phyloP scores from a whole-genome alignment of 2,113 vertebrate genomes.

The Mesitornis unicolor region DNA sequence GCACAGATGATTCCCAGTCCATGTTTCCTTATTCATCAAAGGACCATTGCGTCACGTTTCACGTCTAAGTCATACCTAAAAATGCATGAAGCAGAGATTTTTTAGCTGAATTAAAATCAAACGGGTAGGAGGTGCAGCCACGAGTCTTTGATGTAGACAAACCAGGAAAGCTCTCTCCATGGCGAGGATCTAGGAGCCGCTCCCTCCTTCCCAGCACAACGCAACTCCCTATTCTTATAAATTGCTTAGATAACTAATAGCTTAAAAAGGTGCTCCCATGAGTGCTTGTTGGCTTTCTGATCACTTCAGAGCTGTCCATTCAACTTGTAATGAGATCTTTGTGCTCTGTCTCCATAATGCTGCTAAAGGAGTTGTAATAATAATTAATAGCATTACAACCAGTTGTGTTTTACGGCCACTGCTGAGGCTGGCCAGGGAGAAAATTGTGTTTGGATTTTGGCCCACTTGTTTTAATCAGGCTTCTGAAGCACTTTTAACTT shows the following conservation, averaged over 20 bases:
- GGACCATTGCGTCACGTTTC: neutral
- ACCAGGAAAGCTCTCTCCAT: neutral
- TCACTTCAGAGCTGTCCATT: neutral
- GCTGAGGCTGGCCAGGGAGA: neutral
- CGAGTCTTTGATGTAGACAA: neutral
- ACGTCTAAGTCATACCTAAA: neutral
- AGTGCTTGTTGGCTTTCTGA: neutral
- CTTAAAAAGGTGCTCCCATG: neutral
- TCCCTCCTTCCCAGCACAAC: constrained; percentile 10
- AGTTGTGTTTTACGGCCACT: neutral
- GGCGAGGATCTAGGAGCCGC: neutral
- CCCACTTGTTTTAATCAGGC: neutral
- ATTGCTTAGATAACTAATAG: constrained; percentile 1
- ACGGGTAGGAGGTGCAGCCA: constrained; percentile 2
- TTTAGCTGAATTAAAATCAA: constrained; percentile 56
- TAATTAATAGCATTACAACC: neutral
- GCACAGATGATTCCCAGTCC: neutral
- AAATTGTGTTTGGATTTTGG: constrained; percentile 6
- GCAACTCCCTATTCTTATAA: neutral
- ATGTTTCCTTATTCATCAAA: constrained; percentile 25
- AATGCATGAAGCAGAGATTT: neutral
- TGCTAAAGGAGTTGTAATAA: neutral
- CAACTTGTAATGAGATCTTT: accelerated
- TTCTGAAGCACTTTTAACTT: neutral
- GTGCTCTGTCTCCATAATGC: neutral